Evolutionary conservation across 2,113 vertebrate genomes (phyloP).

Genomic region (Pomatostomus ruficeps): DNA sequence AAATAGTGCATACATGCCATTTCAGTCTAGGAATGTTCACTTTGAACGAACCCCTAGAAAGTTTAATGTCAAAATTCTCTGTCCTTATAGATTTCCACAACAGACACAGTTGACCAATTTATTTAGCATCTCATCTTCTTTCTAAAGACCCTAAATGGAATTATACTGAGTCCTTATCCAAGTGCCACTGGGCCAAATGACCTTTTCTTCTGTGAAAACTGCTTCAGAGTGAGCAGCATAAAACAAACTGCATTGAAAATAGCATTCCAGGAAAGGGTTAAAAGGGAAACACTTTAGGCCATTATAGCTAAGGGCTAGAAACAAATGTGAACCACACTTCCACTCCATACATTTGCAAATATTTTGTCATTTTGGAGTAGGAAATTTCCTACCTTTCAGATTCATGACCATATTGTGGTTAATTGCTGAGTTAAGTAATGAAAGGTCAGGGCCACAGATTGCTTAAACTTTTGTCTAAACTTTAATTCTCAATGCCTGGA

Average conservation of each 20-base stretch:
- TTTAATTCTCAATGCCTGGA: not conserved
- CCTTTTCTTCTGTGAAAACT: slow-evolving; percentile 42
- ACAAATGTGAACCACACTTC: not conserved
- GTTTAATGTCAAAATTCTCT: slow-evolving; percentile 16
- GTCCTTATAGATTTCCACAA: not conserved
- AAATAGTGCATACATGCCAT: not conserved
- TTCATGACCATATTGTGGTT: not conserved
- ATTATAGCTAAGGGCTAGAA: not conserved
- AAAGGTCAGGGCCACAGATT: not conserved
- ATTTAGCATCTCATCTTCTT: not conserved
- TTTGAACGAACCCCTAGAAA: slow-evolving; percentile 30
- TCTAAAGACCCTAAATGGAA: slow-evolving; percentile 20
- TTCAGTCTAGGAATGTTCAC: not conserved
- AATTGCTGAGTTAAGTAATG: not conserved
- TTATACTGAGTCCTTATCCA: not conserved
- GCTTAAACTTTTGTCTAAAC: not conserved
- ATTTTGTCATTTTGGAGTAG: not conserved
- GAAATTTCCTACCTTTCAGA: not conserved
- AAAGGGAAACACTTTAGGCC: not conserved
- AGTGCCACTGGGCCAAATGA: slow-evolving; percentile 7
- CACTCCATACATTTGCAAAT: not conserved
- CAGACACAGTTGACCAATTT: slow-evolving; percentile 17
- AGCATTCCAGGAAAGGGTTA: not conserved
- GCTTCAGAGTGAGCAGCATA: not conserved
- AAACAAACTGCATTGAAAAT: not conserved